Evolutionary conservation across 2,797 vertebrate genomes (phyloP), one percentile per base, ranked within the genome.

Genomic region (Cercopithecus hamlyni): DNA sequence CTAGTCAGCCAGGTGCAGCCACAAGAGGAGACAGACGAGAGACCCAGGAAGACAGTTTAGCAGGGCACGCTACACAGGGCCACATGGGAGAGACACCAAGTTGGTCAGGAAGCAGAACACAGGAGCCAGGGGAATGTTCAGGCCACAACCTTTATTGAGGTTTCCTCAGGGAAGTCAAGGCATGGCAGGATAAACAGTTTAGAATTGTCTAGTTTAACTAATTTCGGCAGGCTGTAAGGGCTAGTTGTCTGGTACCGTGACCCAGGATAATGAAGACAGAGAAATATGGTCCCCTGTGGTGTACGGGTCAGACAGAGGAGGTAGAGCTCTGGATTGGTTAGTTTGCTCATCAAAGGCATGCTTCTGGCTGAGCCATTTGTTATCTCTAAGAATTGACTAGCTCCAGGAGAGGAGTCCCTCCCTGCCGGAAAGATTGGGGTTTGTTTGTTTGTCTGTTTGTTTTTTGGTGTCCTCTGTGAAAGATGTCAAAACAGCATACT

Each of bases 261-360:
- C 19, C 73, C 19, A 36, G 41, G 80, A 52, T 73, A 45, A 61
- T 52, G 22, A 67, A 90, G 50, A 36, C 57, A 61, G 33, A 79
- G 50, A 17, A 81, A 6, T 50, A 70, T 27, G 13, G 36, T 41
- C 48, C 36, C 70, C 26, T 27, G 4, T 7, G 26, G 20, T 88
- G 11, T 11, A 39, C 0, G 55, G 57, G 13, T 7, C 4, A 4
- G 14, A 36, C 1, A 73, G 36, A 8, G 13, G 48, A n/a, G 4
- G 45, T 7, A 4, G 7, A 27, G 2, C 52, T 79, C 26, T 55
- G 43, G 15, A 70, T 1, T 7, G 20, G 50, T 12, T 20, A 19
- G 13, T 79, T 79, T 88, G 4, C 61, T 7, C 41, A 57, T 36
- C 39, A 75, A 58, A 84, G 52, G 30, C 15, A 27, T 13, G 10